Conservation (phyloP, 2,888 invertebrate species). For the Sturmia bella region DNA sequence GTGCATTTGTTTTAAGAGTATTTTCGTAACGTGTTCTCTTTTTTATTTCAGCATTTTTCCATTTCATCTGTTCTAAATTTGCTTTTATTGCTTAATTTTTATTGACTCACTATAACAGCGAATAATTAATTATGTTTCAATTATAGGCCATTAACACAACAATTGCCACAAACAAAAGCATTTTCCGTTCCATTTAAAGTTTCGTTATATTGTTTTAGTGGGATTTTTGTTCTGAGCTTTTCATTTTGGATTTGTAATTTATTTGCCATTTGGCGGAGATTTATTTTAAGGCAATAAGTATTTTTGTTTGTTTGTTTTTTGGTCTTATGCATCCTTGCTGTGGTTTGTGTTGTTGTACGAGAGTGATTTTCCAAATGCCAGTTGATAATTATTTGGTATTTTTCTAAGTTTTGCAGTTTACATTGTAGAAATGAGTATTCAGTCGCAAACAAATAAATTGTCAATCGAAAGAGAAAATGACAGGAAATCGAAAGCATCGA, state of each 20-base stretch:
- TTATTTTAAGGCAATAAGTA: conserved; percentile 27
- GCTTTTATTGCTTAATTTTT: conserved; percentile 57
- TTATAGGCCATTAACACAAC: conserved; percentile 64
- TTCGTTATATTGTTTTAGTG: neutral
- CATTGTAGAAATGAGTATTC: conserved; percentile 14
- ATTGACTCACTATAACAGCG: conserved; percentile 55
- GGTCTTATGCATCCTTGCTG: neutral
- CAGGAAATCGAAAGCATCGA: conserved; percentile 37
- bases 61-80: conserved; percentile 47
- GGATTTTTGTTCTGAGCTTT: conserved; percentile 27
- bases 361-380: conserved; percentile 46
- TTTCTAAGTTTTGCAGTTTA: conserved; percentile 5
- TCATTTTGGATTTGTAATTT: conserved; percentile 62
- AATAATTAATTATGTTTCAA: conserved; percentile 65
- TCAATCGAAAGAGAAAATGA: conserved; percentile 37
- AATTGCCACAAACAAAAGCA: conserved; percentile 49
- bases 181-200: conserved; percentile 8
- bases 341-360: conserved; percentile 5
- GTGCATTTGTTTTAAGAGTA: neutral
- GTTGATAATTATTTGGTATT: conserved; percentile 53
- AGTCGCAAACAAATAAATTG: conserved; percentile 25
- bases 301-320: neutral
- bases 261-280: conserved; percentile 55
- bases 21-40: neutral
- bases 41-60: neutral